A percentile compares a stretch with the other conserved stretches of the same genome.
Evolutionary conservation across 2,888 invertebrate genomes (phyloP).

Genomic region (Drosophila nigritarsus): DNA sequence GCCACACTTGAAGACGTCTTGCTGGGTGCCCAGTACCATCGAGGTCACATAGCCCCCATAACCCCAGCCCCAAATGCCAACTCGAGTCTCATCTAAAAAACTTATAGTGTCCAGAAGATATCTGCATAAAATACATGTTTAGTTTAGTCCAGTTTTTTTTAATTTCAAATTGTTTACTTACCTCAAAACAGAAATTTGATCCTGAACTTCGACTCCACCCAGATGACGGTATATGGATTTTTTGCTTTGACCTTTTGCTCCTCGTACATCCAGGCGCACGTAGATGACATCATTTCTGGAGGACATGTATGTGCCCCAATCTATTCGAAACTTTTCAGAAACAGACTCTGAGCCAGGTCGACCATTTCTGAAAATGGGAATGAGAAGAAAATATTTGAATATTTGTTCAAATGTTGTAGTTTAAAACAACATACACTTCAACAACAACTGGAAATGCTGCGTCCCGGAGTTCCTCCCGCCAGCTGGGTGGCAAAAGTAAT

Average conservation of each 20-base stretch:
- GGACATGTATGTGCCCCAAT: constrained; percentile 97
- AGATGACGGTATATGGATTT: constrained; percentile 92
- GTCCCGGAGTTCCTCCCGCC: constrained; percentile 93
- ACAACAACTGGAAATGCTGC: constrained; percentile 95
- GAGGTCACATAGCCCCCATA: constrained; percentile 97
- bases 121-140: constrained; percentile 83
- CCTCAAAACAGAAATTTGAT: constrained; percentile 94
- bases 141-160: accelerated
- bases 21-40: constrained; percentile 94
- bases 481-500: constrained; percentile 93
- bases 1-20: constrained; percentile 95
- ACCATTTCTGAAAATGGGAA: constrained; percentile 89
- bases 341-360: constrained; percentile 96
- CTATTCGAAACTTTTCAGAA: constrained; percentile 93
- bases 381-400: neutral
- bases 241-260: constrained; percentile 92
- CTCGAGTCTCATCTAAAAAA: constrained; percentile 94
- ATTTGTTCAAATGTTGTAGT: neutral
- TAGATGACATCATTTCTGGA: constrained; percentile 96
- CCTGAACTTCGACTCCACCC: constrained; percentile 95
- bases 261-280: constrained; percentile 95
- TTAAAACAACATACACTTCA: constrained; percentile 89
- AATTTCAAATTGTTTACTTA: constrained; percentile 67
- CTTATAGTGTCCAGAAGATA: constrained; percentile 92
- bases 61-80: constrained; percentile 98